Percentiles rank a stretch among this genome's conserved stretches.
Evolutionary conservation across 2,888 invertebrate species (phyloP).

Genomic region (Pachymerium ferrugineum): DNA sequence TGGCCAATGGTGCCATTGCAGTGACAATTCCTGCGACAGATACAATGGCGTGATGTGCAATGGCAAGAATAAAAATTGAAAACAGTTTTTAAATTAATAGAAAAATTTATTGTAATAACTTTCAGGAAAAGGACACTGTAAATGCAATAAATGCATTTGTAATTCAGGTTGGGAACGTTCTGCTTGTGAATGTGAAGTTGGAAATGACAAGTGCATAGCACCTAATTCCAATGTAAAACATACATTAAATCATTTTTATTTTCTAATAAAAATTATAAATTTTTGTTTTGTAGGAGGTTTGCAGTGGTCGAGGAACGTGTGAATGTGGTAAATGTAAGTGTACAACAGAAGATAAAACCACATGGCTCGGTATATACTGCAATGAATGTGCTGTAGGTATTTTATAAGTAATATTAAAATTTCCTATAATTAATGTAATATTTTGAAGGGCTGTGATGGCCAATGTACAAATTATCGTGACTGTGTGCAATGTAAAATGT

Average conservation of each 20-base stretch:
- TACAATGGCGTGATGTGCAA: slow-evolving; percentile 51
- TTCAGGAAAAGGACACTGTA: neutral
- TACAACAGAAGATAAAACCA: slow-evolving; percentile 57
- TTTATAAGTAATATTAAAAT: neutral
- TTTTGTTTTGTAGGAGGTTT: slow-evolving; percentile 50
- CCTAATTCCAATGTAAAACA: too few species aligned
- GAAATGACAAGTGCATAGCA: too few species aligned
- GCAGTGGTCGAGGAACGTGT: slow-evolving; percentile 83
- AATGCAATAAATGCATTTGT: neutral
- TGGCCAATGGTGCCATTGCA: slow-evolving; percentile 70
- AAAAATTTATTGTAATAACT: neutral
- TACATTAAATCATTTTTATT: too few species aligned
- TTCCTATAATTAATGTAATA: neutral
- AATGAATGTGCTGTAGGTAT: neutral
- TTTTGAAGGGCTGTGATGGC: slow-evolving; percentile 43
- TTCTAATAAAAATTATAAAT: too few species aligned
- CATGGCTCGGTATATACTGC: neutral
- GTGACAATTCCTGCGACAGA: slow-evolving; percentile 64
- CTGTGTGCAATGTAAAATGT: slow-evolving; percentile 90
- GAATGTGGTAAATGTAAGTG: slow-evolving; percentile 86
- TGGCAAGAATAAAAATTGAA: neutral
- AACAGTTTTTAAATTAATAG: neutral
- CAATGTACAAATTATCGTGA: slow-evolving; percentile 84
- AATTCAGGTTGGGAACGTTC: neutral
- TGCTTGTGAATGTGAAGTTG: neutral